Percentiles rank a stretch among this genome's conserved stretches.
phyloP scores from a whole-genome alignment of 2,113 vertebrate genomes.

The Dicerorhinus sumatrensis region DNA sequence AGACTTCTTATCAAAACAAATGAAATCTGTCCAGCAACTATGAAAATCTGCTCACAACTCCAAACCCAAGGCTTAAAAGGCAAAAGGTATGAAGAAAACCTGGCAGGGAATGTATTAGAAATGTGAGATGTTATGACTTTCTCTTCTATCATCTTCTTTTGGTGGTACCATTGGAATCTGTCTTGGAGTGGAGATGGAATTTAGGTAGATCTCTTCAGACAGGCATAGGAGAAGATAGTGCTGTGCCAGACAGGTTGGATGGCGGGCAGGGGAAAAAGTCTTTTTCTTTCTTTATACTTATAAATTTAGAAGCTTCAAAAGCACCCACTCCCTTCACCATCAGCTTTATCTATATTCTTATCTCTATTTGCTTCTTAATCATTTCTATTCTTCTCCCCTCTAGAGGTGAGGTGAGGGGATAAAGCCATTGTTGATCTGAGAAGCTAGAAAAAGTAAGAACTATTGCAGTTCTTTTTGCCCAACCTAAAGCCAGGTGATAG shows the following conservation, averaged over 20 bases:
- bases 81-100: conserved; percentile 44
- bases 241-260: neutral
- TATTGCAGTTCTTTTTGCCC: neutral
- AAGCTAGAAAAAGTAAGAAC: conserved; percentile 34
- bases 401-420: neutral
- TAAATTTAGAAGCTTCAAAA: conserved; percentile 47
- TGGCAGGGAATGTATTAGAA: neutral
- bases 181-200: neutral
- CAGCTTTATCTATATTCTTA: conserved; percentile 26
- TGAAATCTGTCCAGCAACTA: conserved; percentile 55
- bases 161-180: neutral
- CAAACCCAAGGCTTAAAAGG: conserved; percentile 38
- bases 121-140: conserved; percentile 34
- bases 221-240: neutral
- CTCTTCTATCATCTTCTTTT: conserved; percentile 19
- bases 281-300: conserved; percentile 54
- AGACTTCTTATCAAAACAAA: conserved; percentile 61
- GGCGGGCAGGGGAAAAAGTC: neutral
- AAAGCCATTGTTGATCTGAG: conserved; percentile 12
- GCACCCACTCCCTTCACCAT: neutral
- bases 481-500: neutral
- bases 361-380: conserved; percentile 51
- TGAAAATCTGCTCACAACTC: conserved; percentile 52
- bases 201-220: neutral
- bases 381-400: neutral